Evolutionary conservation across 2,113 vertebrate species (phyloP).

Genomic region (Apaloderma vittatum): DNA sequence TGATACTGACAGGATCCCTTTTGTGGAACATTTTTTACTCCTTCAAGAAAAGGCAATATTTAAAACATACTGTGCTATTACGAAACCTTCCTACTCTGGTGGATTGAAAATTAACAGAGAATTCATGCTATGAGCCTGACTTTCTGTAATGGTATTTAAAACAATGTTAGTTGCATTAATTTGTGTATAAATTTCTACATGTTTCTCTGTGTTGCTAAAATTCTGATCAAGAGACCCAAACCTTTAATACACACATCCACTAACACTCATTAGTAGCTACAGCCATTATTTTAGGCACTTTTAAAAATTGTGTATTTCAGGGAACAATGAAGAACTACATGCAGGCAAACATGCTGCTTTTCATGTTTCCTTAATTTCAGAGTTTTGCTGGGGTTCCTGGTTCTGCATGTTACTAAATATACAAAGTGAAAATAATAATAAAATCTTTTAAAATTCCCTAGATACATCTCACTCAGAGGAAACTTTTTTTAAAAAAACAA

Average conservation of each 20-base stretch:
- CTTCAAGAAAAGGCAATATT: background rate
- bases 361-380: background rate
- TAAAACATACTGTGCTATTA: background rate
- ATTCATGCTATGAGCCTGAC: background rate
- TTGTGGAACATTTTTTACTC: background rate
- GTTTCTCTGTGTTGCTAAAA: background rate
- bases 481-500: background rate
- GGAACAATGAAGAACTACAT: background rate
- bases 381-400: conserved; percentile 15
- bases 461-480: conserved; percentile 18
- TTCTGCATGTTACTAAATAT: conserved; percentile 20
- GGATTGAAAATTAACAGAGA: background rate
- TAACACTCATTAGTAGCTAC: background rate
- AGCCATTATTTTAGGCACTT: background rate
- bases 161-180: background rate
- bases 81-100: background rate
- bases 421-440: background rate
- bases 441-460: conserved; percentile 33
- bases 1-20: background rate
- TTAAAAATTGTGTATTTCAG: background rate
- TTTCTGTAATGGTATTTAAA: background rate
- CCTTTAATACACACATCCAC: background rate
- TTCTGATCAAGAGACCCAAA: background rate
- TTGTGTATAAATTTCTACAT: background rate
- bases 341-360: background rate